Conservation (phyloP, 2,888 invertebrate genomes). For the Nezara viridula region DNA sequence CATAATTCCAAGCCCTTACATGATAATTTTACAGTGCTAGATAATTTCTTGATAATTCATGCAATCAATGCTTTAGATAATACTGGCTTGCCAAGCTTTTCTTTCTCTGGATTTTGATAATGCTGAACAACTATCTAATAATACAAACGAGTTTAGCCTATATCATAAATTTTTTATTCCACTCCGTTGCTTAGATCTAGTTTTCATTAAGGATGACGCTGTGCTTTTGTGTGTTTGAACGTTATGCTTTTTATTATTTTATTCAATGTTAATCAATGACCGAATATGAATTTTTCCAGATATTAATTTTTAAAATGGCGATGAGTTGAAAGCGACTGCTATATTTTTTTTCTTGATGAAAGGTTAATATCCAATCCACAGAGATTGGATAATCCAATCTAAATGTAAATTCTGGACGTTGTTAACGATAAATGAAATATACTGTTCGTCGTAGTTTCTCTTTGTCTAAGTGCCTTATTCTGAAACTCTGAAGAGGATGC, state of each 20-base stretch:
- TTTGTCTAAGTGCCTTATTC: not conserved
- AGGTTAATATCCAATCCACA: not conserved
- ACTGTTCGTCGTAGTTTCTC: not conserved
- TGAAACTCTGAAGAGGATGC: not conserved
- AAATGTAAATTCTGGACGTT: conserved; percentile 3
- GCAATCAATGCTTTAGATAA: too few relatives aligned
- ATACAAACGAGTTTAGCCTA: too few relatives aligned
- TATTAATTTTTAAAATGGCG: not conserved
- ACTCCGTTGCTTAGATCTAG: too few relatives aligned
- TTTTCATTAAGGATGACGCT: too few relatives aligned
- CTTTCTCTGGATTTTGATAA: too few relatives aligned
- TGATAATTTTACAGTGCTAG: too few relatives aligned
- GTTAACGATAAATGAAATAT: not conserved
- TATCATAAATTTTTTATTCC: too few relatives aligned
- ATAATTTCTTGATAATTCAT: too few relatives aligned
- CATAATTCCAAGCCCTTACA: too few relatives aligned
- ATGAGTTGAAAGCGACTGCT: not conserved
- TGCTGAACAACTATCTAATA: too few relatives aligned
- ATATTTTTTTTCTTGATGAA: conserved; percentile 11
- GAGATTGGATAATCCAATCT: not conserved
- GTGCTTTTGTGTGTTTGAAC: too few relatives aligned
- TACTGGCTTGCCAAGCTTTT: too few relatives aligned
- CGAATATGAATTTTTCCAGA: not conserved
- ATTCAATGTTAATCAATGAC: not conserved
- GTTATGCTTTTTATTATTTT: not conserved